A percentile compares a stretch with the other conserved stretches of the same genome.
Evolutionary conservation across 2,888 invertebrate species (phyloP).

Genomic region (Scelioninae gen. 1): DNA sequence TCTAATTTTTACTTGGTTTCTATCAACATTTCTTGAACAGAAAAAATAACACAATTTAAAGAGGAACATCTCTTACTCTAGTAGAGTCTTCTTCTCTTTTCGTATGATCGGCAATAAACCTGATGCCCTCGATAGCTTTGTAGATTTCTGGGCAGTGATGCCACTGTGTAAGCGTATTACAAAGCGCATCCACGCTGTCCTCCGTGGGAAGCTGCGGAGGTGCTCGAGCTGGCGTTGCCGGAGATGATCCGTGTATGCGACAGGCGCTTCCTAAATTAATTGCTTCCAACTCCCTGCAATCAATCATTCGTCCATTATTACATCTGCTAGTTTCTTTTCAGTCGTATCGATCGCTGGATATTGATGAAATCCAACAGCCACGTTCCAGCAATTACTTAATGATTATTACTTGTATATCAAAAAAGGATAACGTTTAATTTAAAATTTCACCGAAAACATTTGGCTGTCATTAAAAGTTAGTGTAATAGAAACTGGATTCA

Average conservation of each 20-base stretch:
- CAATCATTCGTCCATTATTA: slow-evolving; percentile 58
- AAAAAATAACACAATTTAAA: no score
- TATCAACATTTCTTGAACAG: no score
- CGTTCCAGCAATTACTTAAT: not conserved
- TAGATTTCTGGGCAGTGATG: slow-evolving; percentile 95
- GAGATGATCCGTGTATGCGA: slow-evolving; percentile 87
- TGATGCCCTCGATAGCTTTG: slow-evolving; percentile 96
- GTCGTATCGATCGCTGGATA: slow-evolving; percentile 11
- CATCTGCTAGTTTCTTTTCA: slow-evolving; percentile 35
- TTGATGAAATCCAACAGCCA: slow-evolving; percentile 10
- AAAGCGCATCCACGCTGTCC: slow-evolving; percentile 86
- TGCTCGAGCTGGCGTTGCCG: slow-evolving; percentile 85
- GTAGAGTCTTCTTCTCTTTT: slow-evolving; percentile 96
- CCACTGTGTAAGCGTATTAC: slow-evolving; percentile 90
- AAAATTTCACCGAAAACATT: not conserved
- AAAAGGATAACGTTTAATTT: not conserved
- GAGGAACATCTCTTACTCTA: slow-evolving; percentile 87
- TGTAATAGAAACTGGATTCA: no score
- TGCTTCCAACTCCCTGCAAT: slow-evolving; percentile 86
- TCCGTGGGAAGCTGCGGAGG: slow-evolving; percentile 84
- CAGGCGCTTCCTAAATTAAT: slow-evolving; percentile 86
- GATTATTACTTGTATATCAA: not conserved
- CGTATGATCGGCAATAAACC: slow-evolving; percentile 96
- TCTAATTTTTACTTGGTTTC: no score
- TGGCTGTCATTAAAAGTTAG: no score